Evolutionary conservation across 2,888 invertebrate species (phyloP).

Genomic region (Hyalella azteca): DNA sequence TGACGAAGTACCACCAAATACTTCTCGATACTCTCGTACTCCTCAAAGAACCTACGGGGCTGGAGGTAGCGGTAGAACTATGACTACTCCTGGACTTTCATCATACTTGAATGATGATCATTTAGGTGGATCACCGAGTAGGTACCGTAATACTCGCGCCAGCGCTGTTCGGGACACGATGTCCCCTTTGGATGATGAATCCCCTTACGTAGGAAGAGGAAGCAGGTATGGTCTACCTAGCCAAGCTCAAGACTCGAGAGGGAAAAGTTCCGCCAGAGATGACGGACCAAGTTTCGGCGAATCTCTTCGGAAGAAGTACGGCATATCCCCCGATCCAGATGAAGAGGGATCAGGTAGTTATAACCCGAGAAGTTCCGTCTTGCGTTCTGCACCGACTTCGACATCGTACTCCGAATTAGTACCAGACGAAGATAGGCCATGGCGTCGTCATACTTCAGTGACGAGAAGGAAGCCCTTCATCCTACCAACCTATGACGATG

Average conservation of each 20-base stretch:
- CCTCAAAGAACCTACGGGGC: neutral
- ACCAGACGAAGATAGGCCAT: conserved; percentile 20
- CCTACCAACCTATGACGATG: conserved; percentile 12
- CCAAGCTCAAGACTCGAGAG: neutral
- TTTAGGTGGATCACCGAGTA: neutral
- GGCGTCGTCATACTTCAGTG: conserved; percentile 5
- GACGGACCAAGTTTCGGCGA: neutral
- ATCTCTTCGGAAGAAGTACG: conserved; percentile 1
- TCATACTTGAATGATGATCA: neutral
- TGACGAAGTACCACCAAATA: neutral
- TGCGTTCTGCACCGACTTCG: neutral
- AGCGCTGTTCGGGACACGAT: neutral
- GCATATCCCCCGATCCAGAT: neutral
- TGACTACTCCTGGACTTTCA: conserved; percentile 2
- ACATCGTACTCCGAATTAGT: neutral
- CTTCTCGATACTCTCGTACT: neutral
- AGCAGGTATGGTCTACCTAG: neutral
- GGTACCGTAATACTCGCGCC: neutral
- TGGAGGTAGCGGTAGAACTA: neutral
- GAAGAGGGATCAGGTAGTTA: neutral
- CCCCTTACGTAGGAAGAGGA: neutral
- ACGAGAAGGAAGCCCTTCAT: conserved; percentile 14
- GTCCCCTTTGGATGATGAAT: neutral
- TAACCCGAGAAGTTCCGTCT: neutral
- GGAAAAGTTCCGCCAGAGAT: neutral